phyloP scores from a whole-genome alignment of 2,113 vertebrate species.

The Pedionomus torquatus region DNA sequence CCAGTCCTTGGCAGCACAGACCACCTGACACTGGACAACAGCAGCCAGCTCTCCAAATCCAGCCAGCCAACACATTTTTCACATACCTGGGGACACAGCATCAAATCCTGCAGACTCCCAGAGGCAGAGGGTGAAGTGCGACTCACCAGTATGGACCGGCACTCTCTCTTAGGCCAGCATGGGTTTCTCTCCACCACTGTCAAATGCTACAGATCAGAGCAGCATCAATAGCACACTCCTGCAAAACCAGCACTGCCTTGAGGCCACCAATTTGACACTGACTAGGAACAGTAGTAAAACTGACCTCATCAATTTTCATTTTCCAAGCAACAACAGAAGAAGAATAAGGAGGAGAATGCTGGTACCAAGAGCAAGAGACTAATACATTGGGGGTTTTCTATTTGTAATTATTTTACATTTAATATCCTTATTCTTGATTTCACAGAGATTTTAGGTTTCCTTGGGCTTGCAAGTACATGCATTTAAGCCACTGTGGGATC shows the following conservation, averaged over 20 bases:
- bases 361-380: neutral
- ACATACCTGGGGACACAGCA: neutral
- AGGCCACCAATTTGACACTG: neutral
- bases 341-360: neutral
- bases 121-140: accelerated
- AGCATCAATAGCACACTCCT: neutral
- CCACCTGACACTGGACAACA: neutral
- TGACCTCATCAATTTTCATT: neutral
- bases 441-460: neutral
- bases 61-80: neutral
- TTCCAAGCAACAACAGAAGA: neutral
- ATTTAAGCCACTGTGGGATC: neutral
- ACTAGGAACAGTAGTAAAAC: neutral
- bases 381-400: neutral
- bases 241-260: neutral
- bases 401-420: conserved; percentile 18
- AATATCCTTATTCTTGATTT: neutral
- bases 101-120: accelerated
- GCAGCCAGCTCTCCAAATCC: neutral
- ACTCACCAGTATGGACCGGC: neutral
- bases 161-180: neutral
- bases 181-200: neutral
- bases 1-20: neutral
- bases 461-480: neutral
- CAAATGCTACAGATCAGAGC: neutral